phyloP scores from a whole-genome alignment of 2,888 invertebrate species.

The Barypeithes pellucidus region DNA sequence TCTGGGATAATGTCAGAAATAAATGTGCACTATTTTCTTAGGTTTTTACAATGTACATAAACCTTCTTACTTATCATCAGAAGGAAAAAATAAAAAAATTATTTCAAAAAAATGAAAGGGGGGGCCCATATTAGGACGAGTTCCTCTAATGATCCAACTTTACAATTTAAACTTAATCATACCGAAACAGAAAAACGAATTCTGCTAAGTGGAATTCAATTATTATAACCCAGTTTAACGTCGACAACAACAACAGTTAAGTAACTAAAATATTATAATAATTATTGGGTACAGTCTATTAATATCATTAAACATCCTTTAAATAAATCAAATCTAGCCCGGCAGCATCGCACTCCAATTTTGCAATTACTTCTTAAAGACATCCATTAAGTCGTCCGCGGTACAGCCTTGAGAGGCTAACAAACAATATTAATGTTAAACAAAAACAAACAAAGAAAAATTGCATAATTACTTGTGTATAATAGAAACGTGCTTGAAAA shows the following conservation, averaged over 20 bases:
- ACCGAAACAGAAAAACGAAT: no score
- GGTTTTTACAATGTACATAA: no score
- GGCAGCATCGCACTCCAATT: constrained; percentile 1
- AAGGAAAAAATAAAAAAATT: no score
- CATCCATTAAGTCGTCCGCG: constrained; percentile 40
- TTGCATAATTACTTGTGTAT: constrained; percentile 45
- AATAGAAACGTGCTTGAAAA: constrained; percentile 49
- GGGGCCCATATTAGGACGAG: no score
- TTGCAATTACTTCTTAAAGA: constrained; percentile 13
- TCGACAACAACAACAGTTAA: background rate
- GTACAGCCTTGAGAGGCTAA: constrained; percentile 37
- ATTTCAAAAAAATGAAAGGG: no score
- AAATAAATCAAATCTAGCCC: background rate
- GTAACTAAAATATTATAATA: background rate
- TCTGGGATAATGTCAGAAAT: no score
- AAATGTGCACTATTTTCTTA: no score
- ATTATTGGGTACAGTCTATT: background rate
- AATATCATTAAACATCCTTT: constrained; percentile 4
- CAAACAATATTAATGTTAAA: constrained; percentile 47
- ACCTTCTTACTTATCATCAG: no score
- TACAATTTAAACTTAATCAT: no score
- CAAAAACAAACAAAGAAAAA: constrained; percentile 50
- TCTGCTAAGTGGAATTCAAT: background rate
- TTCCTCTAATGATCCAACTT: no score
- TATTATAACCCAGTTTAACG: background rate